Evolutionary conservation across 2,113 vertebrate species (phyloP).

Genomic region (Neolamprologus falcicula): DNA sequence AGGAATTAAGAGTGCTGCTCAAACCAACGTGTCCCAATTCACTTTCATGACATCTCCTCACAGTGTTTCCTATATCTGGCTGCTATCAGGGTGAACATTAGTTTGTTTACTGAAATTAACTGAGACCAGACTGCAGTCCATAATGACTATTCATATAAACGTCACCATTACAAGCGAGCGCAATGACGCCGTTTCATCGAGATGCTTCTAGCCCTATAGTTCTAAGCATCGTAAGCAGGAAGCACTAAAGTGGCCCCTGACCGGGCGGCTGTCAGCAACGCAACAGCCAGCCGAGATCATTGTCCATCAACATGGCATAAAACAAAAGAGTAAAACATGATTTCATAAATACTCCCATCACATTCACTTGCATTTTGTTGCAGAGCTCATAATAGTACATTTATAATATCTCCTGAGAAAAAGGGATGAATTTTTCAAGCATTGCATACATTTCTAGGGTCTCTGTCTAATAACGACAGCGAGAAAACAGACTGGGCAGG

Average conservation of each 20-base stretch:
- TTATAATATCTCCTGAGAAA: slow-evolving; percentile 76
- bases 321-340: slow-evolving; percentile 54
- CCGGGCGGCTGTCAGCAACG: background rate
- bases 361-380: slow-evolving; percentile 73
- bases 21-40: slow-evolving; percentile 39
- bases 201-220: slow-evolving; percentile 60
- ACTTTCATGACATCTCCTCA: slow-evolving; percentile 54
- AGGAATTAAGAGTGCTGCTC: slow-evolving; percentile 20
- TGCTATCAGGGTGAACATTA: slow-evolving; percentile 32
- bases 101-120: slow-evolving; percentile 34
- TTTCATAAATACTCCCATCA: slow-evolving; percentile 64
- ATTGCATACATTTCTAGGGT: slow-evolving; percentile 72
- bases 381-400: slow-evolving; percentile 70
- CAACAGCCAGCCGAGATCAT: slow-evolving; percentile 34
- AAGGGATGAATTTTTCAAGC: slow-evolving; percentile 71
- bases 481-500: slow-evolving; percentile 55
- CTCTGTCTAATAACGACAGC: slow-evolving; percentile 63
- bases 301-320: slow-evolving; percentile 51
- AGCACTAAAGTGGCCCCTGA: slow-evolving; percentile 45
- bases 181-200: slow-evolving; percentile 42
- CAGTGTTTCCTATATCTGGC: slow-evolving; percentile 53
- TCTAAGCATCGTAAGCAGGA: slow-evolving; percentile 56
- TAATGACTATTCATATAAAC: slow-evolving; percentile 35
- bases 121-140: slow-evolving; percentile 34
- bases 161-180: slow-evolving; percentile 14